Percentiles rank a stretch among this genome's conserved stretches.
Evolutionary conservation across 2,113 vertebrate genomes (phyloP).

Genomic region (Prionailurus bengalensis): DNA sequence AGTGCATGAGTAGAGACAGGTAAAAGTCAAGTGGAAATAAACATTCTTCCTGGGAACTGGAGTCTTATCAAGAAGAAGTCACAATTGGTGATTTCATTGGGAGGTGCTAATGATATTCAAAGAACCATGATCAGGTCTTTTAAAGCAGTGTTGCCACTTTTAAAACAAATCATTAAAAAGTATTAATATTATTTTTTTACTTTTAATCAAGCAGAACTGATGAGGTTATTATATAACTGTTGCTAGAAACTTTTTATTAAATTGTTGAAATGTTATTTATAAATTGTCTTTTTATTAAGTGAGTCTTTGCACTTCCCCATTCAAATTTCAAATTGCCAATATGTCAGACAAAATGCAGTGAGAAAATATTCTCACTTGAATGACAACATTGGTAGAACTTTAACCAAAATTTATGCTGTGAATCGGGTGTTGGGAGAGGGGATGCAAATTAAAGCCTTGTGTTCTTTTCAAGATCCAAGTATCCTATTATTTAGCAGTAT

Average conservation of each 20-base stretch:
- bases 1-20: background rate
- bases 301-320: background rate
- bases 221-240: background rate
- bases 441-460: background rate
- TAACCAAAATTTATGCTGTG: background rate
- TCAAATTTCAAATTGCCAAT: background rate
- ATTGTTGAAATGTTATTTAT: background rate
- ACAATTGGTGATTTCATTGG: background rate
- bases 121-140: background rate
- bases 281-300: background rate
- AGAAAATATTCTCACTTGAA: background rate
- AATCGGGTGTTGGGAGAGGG: background rate
- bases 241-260: background rate
- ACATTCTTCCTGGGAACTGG: background rate
- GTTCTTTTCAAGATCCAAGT: background rate
- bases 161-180: background rate
- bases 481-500: background rate
- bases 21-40: background rate
- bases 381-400: background rate
- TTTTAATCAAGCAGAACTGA: constrained; percentile 6
- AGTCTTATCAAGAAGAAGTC: background rate
- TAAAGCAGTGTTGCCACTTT: background rate
- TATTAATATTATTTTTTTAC: background rate
- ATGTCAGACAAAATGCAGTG: background rate
- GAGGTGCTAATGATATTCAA: background rate